Conservation (phyloP, 2,113 vertebrate species). For the Vimba vimba region DNA sequence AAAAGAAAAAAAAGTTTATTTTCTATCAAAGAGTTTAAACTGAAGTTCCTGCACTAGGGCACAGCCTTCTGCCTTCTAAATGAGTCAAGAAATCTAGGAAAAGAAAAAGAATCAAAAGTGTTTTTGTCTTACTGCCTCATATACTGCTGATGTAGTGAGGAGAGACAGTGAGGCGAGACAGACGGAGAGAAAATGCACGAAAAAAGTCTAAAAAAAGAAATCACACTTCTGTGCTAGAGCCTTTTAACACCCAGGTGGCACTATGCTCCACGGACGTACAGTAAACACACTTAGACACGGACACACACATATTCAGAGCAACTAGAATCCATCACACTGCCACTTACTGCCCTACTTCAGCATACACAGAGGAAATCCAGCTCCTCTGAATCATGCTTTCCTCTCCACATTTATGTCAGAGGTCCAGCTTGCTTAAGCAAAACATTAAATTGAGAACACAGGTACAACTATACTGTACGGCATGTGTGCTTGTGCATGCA, state of each 20-base stretch:
- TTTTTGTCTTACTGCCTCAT: constrained; percentile 19
- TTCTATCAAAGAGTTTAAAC: neutral
- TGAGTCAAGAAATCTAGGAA: neutral
- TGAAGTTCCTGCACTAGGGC: neutral
- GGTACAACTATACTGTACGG: neutral
- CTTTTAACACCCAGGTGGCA: constrained; percentile 48
- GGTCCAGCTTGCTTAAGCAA: constrained; percentile 14
- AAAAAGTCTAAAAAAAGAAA: constrained; percentile 22
- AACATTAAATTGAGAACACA: neutral
- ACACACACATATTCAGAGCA: constrained; percentile 25
- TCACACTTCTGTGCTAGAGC: constrained; percentile 49
- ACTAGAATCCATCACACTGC: constrained; percentile 34
- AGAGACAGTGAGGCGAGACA: constrained; percentile 9
- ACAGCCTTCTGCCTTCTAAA: neutral
- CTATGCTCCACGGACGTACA: constrained; percentile 27
- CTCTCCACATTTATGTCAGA: constrained; percentile 7
- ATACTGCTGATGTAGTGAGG: constrained; percentile 22
- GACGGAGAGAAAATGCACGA: neutral
- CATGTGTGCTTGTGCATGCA: neutral
- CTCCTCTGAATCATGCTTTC: constrained; percentile 18
- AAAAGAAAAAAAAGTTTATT: neutral
- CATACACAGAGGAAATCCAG: constrained; percentile 18
- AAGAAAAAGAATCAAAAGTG: neutral
- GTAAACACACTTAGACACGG: constrained; percentile 27
- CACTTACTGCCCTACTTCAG: neutral